These are phyloP conservation scores for Epiblema foenella DNA, from an alignment of 2,888 invertebrate genomes.

Conservation along the genomic window DNA sequence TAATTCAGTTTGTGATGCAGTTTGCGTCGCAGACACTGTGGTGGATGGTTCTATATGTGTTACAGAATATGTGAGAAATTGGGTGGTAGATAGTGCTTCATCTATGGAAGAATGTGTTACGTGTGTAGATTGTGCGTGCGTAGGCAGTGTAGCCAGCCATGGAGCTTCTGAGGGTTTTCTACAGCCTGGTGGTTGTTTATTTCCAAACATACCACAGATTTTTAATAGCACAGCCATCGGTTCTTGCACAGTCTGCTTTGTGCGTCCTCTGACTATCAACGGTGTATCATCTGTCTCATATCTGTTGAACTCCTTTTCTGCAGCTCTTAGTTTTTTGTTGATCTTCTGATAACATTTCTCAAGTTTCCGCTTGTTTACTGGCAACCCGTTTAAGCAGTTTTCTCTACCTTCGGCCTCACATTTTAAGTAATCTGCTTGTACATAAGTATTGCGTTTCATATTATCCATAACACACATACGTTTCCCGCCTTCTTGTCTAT, in stretches of 20 bases:
- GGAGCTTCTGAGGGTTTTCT: background rate
- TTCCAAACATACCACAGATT: background rate
- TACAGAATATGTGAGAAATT: too few species aligned
- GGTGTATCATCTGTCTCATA: conserved; percentile 4
- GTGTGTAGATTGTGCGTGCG: background rate
- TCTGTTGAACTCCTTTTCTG: conserved; percentile 14
- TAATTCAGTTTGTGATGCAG: too few species aligned
- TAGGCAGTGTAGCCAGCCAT: background rate
- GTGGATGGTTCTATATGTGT: too few species aligned
- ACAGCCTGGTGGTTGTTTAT: background rate
- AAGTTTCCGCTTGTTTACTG: background rate
- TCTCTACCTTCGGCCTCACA: background rate
- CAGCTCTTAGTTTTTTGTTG: conserved; percentile 3
- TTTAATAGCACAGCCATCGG: conserved; percentile 10
- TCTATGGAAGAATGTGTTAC: too few species aligned
- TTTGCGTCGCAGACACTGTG: too few species aligned
- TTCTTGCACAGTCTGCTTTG: conserved; percentile 14
- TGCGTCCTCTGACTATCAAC: conserved; percentile 1
- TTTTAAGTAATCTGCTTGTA: conserved; percentile 11
- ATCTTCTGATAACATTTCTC: background rate
- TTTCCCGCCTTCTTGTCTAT: conserved; percentile 5
- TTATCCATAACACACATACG: conserved; percentile 15
- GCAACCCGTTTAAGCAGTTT: background rate
- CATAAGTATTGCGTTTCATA: background rate
- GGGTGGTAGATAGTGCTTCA: too few species aligned